Base-by-base conservation (phyloP, 2,888 invertebrate species). In the Synergus gifuensis region DNA sequence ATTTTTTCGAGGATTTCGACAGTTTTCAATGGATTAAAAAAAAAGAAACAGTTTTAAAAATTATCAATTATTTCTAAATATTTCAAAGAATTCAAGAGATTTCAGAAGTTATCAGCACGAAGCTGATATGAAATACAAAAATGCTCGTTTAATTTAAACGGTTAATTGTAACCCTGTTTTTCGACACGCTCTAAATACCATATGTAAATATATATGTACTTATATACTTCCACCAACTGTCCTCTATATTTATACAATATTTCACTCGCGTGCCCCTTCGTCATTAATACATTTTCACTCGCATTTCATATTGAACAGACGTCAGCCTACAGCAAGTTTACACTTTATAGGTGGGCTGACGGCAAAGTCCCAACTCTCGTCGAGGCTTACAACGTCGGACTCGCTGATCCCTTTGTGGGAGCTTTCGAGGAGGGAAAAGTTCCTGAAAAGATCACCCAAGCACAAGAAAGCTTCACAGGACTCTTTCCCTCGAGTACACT, bases 371-470 rank as follows among this genome's bases (percentile, higher is more conserved):
- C 73, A 73, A 73, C 73, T 73, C 36, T 73, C 73, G 36, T 73
- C 73, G 54, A 58, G 54, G 73, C 73, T 73, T 73, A 73, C 73
- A 18, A 12, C 54, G 73, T 73, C 36, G 54, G 73, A 73, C 73
- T 73, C n/a, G 40, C 36, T 73, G 77, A 80, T 79, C 80, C 80
- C 63, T 78, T 80, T 78, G 80, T 80, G 58, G 63, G 79, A 73
- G 64, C 49, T 40, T 54, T 42, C 62, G 63, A 28, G 69, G 73
- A 77, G 80, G 77, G 73, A 46, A 77, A 77, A 54, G 73, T 64
- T 69, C 63, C 77, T 79, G 76, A 77, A 77, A 77, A 78, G 78
- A 80, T 80, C 79, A 79, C 78, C 81, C 80, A 69, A 76, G 78
- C 79, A 69, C 76, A 81, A 81, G 76, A 80, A 69, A 79, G 73